Evolutionary conservation across 2,113 vertebrate species (phyloP).

Genomic region (Turdus rufiventris): DNA sequence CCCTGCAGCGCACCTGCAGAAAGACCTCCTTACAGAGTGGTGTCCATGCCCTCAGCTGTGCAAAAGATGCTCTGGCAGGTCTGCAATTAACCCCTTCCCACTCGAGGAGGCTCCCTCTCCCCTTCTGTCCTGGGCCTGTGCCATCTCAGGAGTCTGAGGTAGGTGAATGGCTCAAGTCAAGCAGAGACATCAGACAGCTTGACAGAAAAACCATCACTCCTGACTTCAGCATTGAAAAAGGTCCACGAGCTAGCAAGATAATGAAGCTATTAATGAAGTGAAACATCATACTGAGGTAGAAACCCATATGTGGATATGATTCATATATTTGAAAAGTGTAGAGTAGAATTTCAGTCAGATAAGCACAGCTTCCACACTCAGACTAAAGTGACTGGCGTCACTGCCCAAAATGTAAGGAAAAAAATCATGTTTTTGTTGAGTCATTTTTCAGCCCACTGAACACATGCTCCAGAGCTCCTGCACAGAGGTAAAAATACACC

Average conservation of each 20-base stretch:
- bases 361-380: not conserved
- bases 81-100: not conserved
- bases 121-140: not conserved
- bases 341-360: slow-evolving; percentile 23
- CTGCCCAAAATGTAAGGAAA: slow-evolving; percentile 15
- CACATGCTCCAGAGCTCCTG: slow-evolving; percentile 30
- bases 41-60: not conserved
- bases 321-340: slow-evolving; percentile 34
- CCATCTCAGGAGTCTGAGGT: not conserved
- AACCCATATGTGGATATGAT: slow-evolving; percentile 20
- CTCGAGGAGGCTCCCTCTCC: not conserved
- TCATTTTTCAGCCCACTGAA: slow-evolving; percentile 59
- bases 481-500: slow-evolving; percentile 2
- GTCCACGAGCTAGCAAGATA: not conserved
- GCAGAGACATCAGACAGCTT: not conserved
- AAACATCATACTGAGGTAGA: not conserved
- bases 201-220: not conserved
- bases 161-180: not conserved
- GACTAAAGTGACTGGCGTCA: not conserved
- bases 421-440: not conserved
- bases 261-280: slow-evolving; percentile 24
- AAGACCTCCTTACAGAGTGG: not conserved
- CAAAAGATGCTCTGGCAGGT: not conserved
- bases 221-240: not conserved
- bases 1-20: not conserved